These are phyloP conservation scores for Balaeniceps rex DNA, from an alignment of 2,113 vertebrate genomes.

Conservation along the genomic window DNA sequence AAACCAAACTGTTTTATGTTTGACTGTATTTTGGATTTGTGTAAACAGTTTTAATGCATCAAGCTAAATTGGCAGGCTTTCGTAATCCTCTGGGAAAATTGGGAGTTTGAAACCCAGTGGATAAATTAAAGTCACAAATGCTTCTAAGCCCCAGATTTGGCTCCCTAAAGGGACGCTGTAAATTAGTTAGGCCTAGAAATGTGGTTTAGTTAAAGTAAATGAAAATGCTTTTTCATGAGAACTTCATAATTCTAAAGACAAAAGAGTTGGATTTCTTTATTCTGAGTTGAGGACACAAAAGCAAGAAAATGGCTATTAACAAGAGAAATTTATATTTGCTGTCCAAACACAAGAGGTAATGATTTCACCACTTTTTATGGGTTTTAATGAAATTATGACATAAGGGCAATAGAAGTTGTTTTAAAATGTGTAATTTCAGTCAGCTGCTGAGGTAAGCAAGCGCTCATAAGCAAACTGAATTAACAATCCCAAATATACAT, in stretches of 20 bases:
- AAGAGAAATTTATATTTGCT: not conserved
- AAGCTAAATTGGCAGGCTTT: conserved; percentile 27
- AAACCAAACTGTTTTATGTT: not conserved
- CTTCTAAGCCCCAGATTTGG: not conserved
- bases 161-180: not conserved
- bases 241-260: not conserved
- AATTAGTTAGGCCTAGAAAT: conserved; percentile 27
- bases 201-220: not conserved
- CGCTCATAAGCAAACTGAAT: not conserved
- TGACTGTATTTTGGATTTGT: conserved; percentile 27
- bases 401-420: not conserved
- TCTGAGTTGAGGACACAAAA: not conserved
- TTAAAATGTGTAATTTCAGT: not conserved
- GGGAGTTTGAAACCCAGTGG: not conserved
- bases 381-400: not conserved
- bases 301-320: not conserved
- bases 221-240: not conserved
- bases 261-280: not conserved
- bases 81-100: conserved; percentile 10
- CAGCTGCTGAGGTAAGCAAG: not conserved
- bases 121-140: conserved; percentile 27
- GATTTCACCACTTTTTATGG: not conserved
- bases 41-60: conserved; percentile 37
- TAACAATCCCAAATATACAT: not conserved
- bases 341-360: not conserved